A percentile compares a stretch with the other conserved stretches of the same genome.
Conservation (phyloP, 2,888 invertebrate species). For the Zaprionus bogoriensis region DNA sequence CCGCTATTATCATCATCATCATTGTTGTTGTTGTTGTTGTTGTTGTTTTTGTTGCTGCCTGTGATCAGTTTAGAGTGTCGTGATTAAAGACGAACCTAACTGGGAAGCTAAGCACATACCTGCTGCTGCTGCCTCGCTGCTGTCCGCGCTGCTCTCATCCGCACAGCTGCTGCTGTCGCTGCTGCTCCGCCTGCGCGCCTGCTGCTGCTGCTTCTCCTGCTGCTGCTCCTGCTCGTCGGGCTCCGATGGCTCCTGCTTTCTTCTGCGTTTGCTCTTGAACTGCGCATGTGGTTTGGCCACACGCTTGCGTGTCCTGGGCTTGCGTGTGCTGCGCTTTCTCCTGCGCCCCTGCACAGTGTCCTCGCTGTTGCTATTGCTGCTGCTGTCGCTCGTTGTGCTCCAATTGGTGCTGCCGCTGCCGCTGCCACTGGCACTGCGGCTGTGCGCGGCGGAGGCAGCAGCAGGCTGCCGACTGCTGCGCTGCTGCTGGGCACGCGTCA, state of each 20-base stretch:
- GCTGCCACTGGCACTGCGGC: constrained; percentile 7
- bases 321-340: constrained; percentile 37
- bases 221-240: background rate
- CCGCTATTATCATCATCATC: background rate
- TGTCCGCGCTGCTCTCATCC: constrained; percentile 30
- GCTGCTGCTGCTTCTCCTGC: background rate
- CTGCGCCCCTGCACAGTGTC: constrained; percentile 6
- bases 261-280: constrained; percentile 29
- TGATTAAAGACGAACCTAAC: background rate
- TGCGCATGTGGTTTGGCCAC: background rate
- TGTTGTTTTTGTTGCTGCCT: constrained; percentile 5
- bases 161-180: constrained; percentile 16
- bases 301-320: constrained; percentile 31
- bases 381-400: constrained; percentile 22
- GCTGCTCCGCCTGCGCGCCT: constrained; percentile 11
- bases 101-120: background rate
- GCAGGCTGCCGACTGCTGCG: constrained; percentile 11
- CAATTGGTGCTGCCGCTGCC: constrained; percentile 21
- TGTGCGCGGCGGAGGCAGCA: background rate
- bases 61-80: background rate
- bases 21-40: background rate
- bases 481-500: constrained; percentile 23
- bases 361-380: constrained; percentile 20
- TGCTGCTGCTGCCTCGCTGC: constrained; percentile 13
- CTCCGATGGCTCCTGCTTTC: constrained; percentile 15